Percentiles rank a stretch among this genome's conserved stretches.
Conservation (phyloP, 2,888 invertebrate species). For the Vanessa cardui region DNA sequence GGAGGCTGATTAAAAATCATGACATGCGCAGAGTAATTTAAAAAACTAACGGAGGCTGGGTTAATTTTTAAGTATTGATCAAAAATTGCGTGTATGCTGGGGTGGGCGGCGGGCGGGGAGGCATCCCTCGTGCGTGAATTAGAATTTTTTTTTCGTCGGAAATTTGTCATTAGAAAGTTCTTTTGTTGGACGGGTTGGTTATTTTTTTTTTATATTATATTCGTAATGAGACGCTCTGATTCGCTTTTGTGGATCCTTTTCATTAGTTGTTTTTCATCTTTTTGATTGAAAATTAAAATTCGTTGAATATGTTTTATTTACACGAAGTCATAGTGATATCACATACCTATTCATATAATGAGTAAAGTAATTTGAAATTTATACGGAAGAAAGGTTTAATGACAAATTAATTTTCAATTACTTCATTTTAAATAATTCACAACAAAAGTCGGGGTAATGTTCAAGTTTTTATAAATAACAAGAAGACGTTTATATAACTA, state of each 20-base stretch:
- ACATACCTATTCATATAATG: no score
- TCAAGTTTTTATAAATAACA: no score
- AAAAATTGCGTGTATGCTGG: slow-evolving; percentile 76
- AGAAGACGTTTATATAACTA: no score
- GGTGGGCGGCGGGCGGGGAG: slow-evolving; percentile 42
- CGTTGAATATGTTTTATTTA: not conserved
- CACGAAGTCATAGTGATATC: no score
- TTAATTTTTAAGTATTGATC: slow-evolving; percentile 84
- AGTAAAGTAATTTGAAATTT: not conserved
- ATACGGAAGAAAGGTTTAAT: no score
- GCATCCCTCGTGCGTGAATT: slow-evolving; percentile 69
- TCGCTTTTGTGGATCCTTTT: slow-evolving; percentile 6
- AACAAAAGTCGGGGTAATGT: no score
- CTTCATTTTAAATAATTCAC: no score
- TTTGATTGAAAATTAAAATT: not conserved
- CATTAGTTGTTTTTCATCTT: slow-evolving; percentile 1
- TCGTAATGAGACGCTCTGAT: slow-evolving; percentile 30
- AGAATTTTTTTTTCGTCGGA: slow-evolving; percentile 64
- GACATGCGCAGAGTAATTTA: slow-evolving; percentile 83
- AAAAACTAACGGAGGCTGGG: slow-evolving; percentile 80
- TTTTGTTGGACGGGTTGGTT: slow-evolving; percentile 45
- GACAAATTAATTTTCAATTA: no score
- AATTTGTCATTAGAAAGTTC: slow-evolving; percentile 74
- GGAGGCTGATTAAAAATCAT: slow-evolving; percentile 81
- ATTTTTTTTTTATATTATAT: slow-evolving; percentile 37